Evolutionary conservation across 2,888 invertebrate species (phyloP).

Genomic region (Pyrrhia umbra): DNA sequence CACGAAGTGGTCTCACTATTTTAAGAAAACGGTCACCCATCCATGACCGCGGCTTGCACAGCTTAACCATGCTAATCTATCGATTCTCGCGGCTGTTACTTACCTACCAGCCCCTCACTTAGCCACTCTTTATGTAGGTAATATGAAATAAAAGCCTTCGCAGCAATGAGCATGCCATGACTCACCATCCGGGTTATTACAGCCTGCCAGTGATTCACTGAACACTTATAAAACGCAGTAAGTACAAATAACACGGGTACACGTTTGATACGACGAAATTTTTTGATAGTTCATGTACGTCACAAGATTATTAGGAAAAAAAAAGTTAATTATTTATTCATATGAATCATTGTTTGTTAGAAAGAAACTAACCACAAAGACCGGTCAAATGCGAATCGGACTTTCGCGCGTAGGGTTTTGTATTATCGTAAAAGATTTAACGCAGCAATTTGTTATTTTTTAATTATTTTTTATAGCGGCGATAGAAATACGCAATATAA

Average conservation of each 20-base stretch:
- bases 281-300: slow-evolving; percentile 28
- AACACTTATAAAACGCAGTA: slow-evolving; percentile 23
- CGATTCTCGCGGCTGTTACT: too few species aligned
- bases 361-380: neutral
- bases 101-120: too few species aligned
- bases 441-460: too few species aligned
- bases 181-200: slow-evolving; percentile 53
- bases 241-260: slow-evolving; percentile 10
- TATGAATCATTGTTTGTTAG: neutral
- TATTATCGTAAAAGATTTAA: too few species aligned
- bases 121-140: slow-evolving; percentile 4
- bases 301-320: slow-evolving; percentile 1
- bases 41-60: too few species aligned
- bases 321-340: neutral
- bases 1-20: too few species aligned
- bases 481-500: too few species aligned
- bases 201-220: slow-evolving; percentile 44
- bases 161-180: slow-evolving; percentile 35
- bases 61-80: too few species aligned
- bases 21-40: too few species aligned
- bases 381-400: too few species aligned
- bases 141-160: slow-evolving; percentile 26
- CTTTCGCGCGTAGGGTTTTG: too few species aligned
- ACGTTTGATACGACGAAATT: neutral
- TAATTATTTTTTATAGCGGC: too few species aligned